Percentiles rank a stretch among this genome's conserved stretches.
Evolutionary conservation across 2,797 vertebrate genomes (phyloP).

Genomic region (Distichodus sexfasciatus): DNA sequence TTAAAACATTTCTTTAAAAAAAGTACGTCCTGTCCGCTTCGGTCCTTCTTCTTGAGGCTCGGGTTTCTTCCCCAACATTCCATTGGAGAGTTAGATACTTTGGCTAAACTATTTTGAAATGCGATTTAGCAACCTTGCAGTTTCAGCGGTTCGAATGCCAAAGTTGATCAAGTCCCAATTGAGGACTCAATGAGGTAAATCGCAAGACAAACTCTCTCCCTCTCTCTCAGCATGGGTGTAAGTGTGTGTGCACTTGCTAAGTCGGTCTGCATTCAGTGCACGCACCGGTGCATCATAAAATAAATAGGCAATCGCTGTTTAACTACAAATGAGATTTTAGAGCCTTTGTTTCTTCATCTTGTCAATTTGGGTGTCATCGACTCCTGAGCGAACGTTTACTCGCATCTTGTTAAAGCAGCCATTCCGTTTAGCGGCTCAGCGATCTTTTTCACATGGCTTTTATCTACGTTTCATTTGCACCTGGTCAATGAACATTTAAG

Average conservation of each 20-base stretch:
- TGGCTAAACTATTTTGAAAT: conserved; percentile 55
- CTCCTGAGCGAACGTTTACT: conserved; percentile 23
- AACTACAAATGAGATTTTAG: conserved; percentile 12
- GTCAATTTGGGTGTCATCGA: conserved; percentile 13
- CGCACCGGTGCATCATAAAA: conserved; percentile 25
- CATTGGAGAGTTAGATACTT: conserved; percentile 26
- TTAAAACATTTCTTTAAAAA: conserved; percentile 10
- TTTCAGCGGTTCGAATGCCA: conserved; percentile 49
- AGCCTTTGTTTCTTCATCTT: conserved; percentile 8
- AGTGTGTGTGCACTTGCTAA: background rate
- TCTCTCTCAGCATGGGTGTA: background rate
- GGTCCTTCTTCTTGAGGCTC: conserved; percentile 43
- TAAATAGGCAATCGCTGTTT: conserved; percentile 18
- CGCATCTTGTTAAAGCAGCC: conserved; percentile 19
- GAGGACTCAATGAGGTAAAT: conserved; percentile 32
- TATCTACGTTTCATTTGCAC: background rate
- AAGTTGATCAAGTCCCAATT: conserved; percentile 48
- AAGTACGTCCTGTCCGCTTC: conserved; percentile 37
- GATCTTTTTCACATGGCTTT: conserved; percentile 1
- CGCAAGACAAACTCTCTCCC: conserved; percentile 10
- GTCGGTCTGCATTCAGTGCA: background rate
- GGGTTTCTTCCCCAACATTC: conserved; percentile 31
- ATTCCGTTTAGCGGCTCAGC: background rate
- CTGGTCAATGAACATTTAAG: background rate
- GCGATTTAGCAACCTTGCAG: conserved; percentile 50